Evolutionary conservation across 2,888 invertebrate species (phyloP).

Genomic region (Tanaodytes sp.): DNA sequence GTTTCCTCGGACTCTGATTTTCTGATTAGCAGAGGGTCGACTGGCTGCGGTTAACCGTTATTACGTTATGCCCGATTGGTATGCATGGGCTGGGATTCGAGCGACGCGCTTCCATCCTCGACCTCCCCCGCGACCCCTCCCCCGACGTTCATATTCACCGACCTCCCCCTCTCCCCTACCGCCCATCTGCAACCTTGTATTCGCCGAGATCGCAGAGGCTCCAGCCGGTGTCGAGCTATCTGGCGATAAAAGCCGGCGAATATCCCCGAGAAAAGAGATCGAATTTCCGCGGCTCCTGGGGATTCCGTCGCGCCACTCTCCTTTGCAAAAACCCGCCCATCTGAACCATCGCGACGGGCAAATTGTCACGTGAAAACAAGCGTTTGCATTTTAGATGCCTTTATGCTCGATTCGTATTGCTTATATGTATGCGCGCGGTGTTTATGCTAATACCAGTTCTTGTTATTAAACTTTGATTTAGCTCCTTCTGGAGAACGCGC

Average conservation of each 20-base stretch:
- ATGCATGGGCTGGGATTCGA: constrained; percentile 73
- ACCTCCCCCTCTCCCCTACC: not conserved
- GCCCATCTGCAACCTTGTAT: too few species aligned
- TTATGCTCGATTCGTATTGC: too few species aligned
- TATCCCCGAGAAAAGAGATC: constrained; percentile 44
- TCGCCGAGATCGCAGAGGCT: not conserved
- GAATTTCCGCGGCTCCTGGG: constrained; percentile 38
- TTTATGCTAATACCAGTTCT: too few species aligned
- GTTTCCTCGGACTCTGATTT: constrained; percentile 71
- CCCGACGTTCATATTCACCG: constrained; percentile 9
- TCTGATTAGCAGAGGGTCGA: constrained; percentile 72
- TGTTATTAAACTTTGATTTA: too few species aligned
- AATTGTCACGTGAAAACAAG: constrained; percentile 19
- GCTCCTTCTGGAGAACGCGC: too few species aligned
- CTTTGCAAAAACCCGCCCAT: constrained; percentile 32
- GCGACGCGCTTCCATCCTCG: constrained; percentile 56
- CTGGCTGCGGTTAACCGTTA: constrained; percentile 72
- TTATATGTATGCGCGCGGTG: too few species aligned
- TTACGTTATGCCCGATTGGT: constrained; percentile 71
- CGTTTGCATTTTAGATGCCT: too few species aligned
- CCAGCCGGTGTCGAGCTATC: constrained; percentile 5
- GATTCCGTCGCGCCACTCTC: constrained; percentile 13
- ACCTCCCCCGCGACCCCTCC: not conserved
- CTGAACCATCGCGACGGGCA: constrained; percentile 14
- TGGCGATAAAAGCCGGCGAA: constrained; percentile 46